Evolutionary conservation across 1,140 invertebrate genomes (phyloP), one percentile per base, ranked within the genome.

Genomic region (Hylaeus volcanicus): DNA sequence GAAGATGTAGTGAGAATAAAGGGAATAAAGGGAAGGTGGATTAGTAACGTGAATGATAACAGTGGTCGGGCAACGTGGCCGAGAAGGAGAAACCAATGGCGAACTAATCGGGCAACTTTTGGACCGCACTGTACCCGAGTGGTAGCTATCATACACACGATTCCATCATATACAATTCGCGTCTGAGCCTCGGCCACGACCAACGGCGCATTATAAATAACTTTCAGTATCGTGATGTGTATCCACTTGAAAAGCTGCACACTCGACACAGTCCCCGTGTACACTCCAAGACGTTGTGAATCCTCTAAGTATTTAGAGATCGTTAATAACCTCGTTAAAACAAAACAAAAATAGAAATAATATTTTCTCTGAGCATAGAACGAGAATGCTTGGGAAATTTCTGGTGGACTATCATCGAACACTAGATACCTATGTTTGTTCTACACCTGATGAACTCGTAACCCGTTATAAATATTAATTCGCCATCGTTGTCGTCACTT

Each of bases 121-220:
- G 73, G 11, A 2, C 4, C 9, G 15, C n/a, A 85, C 64, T 85
- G 79, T 87, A 85, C 72, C 64, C 45, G 63, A 85, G 64, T 82
- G 69, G 70, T 82, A 72, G 79, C 82, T 83, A 87, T 85, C 79
- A 63, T 77, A 82, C 79, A 82, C 79, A 85, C 74, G 60, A 85
- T 88, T 85, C 86, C 83, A 83, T 88, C 71, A 77, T 76, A 80
- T 70, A 79, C 70, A 82, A 81, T 81, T 87, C 71, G 82, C 82
- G 70, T 79, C 73, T 82, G 79, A 87, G 63, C 71, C 82, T 74
- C 81, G 61, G 39, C 83, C 74, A 84, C 83, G 79, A 87, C 75
- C 86, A 71, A 82, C 71, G 69, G 64, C 55, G 86, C 80, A 88
- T 88, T 88, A 88, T 88, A 88, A 88, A 88, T 88, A 88, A 88